Base-by-base conservation (phyloP, 2,888 invertebrate genomes). In the Deilephila porcellus region DNA sequence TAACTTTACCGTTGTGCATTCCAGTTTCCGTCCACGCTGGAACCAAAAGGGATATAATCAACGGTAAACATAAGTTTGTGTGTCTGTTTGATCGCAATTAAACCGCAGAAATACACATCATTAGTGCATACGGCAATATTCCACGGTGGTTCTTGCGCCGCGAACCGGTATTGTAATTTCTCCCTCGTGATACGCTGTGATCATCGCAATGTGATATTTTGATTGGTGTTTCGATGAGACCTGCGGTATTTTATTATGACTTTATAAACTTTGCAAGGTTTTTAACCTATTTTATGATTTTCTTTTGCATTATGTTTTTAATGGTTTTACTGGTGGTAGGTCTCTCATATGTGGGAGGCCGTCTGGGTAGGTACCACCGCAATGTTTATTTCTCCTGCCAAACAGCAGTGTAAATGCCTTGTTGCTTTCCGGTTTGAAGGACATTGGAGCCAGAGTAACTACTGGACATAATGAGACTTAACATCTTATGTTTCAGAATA, bases 51-150 rank as follows among this genome's bases (percentile, higher is more conserved):
- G 73, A 82, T 34, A 73, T 72, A 71, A 6, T n/a, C 4, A 5
- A 5, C 25, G 76, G 80, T 76, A 63, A 17, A 45, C 25, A n/a
- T 85, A 84, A 77, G 80, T 84, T 81, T 83, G 91, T 88, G 85
- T 85, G 83, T 88, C 81, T 85, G 89, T 90, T 88, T 88, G 90
- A 88, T 88, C 86, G 92, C 94, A 94, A 94, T 94, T 94, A 94
- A 93, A 93, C 90, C 90, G 90, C 90, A 91, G 91, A 90, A 92
- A 91, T 90, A 89, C 91, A 88, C 90, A 83, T 93, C 94, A 94
- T 94, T 94, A 94, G 93, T 86, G 91, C 87, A 87, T 88, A 89
- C 89, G 93, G 90, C 91, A 93, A 94, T 94, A 94, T 93, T 94
- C 94, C 93, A 93, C 94, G 94, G 87, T 92, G 87, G 83, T 93